Evolutionary conservation across 2,888 invertebrate genomes (phyloP), one percentile per base, ranked within the genome.

Genomic region (Synanthedon formicaeformis): DNA sequence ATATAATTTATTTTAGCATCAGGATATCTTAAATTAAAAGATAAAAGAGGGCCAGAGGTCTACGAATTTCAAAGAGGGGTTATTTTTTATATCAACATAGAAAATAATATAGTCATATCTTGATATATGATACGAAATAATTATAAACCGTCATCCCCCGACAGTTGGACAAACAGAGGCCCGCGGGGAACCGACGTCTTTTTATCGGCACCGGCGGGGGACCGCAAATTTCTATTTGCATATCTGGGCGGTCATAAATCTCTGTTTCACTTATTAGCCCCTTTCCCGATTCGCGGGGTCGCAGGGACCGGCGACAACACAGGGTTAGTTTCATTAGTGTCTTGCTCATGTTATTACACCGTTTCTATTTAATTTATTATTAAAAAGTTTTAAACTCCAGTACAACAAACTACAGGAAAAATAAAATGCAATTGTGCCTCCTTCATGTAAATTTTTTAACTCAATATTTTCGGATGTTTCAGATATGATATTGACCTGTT

Each of bases 161-260:
- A 79, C 82, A 79, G 78, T 82, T 81, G 82, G 82, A 76, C 83
- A 78, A 80, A 80, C 81, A 82, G 69, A 63, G 66, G 71, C 72
- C 72, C 70, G 69, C 73, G 56, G 64, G 75, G 75, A 10, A 65
- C 66, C 64, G 68, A 69, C 78, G 84, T 84, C 86, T 86, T 86
- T 87, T 86, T 85, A 83, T 82, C 83, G 77, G 73, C 74, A 83
- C 81, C 83, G 77, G 73, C 74, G 70, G 73, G 85, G 84, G 84
- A 81, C 81, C 81, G 81, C 81, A 82, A 81, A 83, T 81, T 85
- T 85, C 81, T 86, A 87, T 87, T 87, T 87, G 86, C 86, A 87
- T 87, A 87, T 87, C 86, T 85, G 78, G 73, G 74, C 73, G 72
- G 76, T 82, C 83, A 85, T 87, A 87, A 87, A 87, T 87, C 87